Evolutionary conservation across 2,888 invertebrate species (phyloP).

Genomic region (Boloria selene): DNA sequence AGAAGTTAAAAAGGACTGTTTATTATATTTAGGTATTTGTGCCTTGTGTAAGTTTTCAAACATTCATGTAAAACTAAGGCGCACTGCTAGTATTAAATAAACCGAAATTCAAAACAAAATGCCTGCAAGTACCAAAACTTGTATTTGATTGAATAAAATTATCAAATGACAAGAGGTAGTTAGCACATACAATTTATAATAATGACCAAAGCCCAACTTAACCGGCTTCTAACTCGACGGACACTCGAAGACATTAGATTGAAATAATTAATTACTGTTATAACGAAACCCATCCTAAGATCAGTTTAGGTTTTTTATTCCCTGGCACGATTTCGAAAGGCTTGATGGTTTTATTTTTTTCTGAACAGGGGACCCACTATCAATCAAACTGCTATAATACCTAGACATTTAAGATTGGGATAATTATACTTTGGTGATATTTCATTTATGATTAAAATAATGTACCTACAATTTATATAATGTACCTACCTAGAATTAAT

Average conservation of each 20-base stretch:
- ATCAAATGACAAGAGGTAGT: constrained; percentile 10
- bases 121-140: constrained; percentile 3
- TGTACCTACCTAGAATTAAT: no score
- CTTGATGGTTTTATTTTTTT: constrained; percentile 15
- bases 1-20: no score
- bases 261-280: constrained; percentile 30
- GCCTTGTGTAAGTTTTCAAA: no score
- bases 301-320: constrained; percentile 21
- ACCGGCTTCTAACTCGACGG: constrained; percentile 11
- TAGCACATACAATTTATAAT: constrained; percentile 13
- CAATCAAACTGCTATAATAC: constrained; percentile 1
- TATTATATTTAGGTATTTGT: no score
- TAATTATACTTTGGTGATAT: not conserved
- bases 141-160: constrained; percentile 17
- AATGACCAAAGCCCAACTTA: constrained; percentile 17
- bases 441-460: no score
- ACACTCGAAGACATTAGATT: constrained; percentile 15
- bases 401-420: not conserved
- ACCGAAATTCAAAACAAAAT: constrained; percentile 3
- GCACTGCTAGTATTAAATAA: not conserved
- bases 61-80: no score
- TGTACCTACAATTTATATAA: no score
- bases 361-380: not conserved
- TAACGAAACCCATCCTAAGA: constrained; percentile 22
- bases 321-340: constrained; percentile 18